Evolutionary conservation across 2,888 invertebrate species (phyloP), one percentile per base, ranked within the genome.

Genomic region (Druceiella hillmani): DNA sequence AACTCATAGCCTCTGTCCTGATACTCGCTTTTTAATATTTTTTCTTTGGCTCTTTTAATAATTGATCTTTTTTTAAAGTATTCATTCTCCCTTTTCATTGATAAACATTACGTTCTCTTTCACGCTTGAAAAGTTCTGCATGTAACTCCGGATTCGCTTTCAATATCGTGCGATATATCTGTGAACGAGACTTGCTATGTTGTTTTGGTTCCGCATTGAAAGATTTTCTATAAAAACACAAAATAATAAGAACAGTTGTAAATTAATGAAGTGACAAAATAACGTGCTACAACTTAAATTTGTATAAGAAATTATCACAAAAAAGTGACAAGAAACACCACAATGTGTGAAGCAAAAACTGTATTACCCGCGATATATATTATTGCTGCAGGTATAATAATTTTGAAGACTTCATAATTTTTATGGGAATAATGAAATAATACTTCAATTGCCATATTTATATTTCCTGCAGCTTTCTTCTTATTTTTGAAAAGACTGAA

Each of bases 321-420:
- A 20, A 20, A 20, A 20, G 22, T 20, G 22, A n/a, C n/a, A 20
- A 20, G n/a, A 20, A 20, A 20, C 22, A n/a, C 22, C 22, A 20
- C 22, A 20, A 7, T 20, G n/a, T 20, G 22, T 20, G 22, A n/a
- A 20, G 22, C 6, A 20, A 20, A 20, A 20, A 20, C 22, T 20
- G 22, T 20, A 20, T 7, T 9, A 20, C 22, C 22, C 22, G 22
- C 22, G 22, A 20, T 9, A 20, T 20, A n/a, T 9, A 20, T 7
- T 20, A n/a, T 9, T 20, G 22, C n/a, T 9, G 22, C 22, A n/a
- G 22, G 22, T 20, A n/a, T 20, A 7, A 20, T 9, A 20, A n/a
- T 20, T 20, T 20, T 20, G 22, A 20, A 6, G 22, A 20, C 22
- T 20, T 20, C 22, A 6, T 20, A 20, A 20, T 20, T 20, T 20